These are phyloP conservation scores for Ceratosolen solmsi DNA, from an alignment of 1,140 invertebrate genomes.

Conservation along the genomic window DNA sequence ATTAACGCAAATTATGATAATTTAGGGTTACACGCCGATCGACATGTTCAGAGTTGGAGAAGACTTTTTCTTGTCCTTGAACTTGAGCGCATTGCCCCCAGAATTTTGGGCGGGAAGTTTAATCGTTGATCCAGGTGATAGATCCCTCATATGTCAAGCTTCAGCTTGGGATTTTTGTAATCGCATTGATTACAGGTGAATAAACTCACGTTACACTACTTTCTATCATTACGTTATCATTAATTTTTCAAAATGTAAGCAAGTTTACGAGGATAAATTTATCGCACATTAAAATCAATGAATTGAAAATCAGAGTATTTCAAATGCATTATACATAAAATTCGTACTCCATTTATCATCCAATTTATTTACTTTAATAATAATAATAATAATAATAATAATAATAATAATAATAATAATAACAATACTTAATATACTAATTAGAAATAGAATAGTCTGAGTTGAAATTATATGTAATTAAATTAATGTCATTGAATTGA, in stretches of 20 bases:
- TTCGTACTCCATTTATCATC: too few relatives aligned
- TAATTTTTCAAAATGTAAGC: not conserved
- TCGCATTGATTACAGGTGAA: slow-evolving; percentile 83
- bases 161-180: slow-evolving; percentile 97
- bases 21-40: slow-evolving; percentile 85
- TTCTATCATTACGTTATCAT: not conserved
- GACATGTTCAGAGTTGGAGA: slow-evolving; percentile 87
- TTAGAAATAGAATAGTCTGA: too few relatives aligned
- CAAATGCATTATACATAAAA: too few relatives aligned
- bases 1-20: slow-evolving; percentile 14
- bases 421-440: too few relatives aligned
- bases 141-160: slow-evolving; percentile 86
- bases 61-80: slow-evolving; percentile 89
- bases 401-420: too few relatives aligned
- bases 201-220: not conserved
- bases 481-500: too few relatives aligned
- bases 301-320: too few relatives aligned
- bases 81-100: slow-evolving; percentile 85
- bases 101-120: slow-evolving; percentile 88
- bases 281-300: not conserved
- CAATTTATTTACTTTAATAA: too few relatives aligned
- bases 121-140: slow-evolving; percentile 82
- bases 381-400: too few relatives aligned
- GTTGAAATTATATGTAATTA: too few relatives aligned
- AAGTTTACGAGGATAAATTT: not conserved